A percentile compares a stretch with the other conserved stretches of the same genome.
phyloP scores from a whole-genome alignment of 2,797 vertebrate genomes.

The Microcaecilia unicolor region DNA sequence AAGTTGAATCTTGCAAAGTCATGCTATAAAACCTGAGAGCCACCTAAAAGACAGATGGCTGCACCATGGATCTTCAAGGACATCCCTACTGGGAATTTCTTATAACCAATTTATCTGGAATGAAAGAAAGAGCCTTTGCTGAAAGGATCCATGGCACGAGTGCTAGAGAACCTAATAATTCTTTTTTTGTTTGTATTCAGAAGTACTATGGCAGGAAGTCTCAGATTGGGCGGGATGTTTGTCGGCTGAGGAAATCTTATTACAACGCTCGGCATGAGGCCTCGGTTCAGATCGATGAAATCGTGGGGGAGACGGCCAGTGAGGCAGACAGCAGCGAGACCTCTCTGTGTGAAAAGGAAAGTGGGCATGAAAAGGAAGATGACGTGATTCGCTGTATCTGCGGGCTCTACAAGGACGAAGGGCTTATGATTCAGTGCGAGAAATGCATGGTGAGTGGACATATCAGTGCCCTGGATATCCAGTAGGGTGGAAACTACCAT shows the following conservation, averaged over 20 bases:
- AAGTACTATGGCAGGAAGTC: slow-evolving; percentile 95
- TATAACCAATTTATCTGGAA: neutral
- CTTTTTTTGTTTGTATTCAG: slow-evolving; percentile 39
- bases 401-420: slow-evolving; percentile 94
- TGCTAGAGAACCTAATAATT: neutral
- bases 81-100: neutral
- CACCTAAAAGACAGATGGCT: too few relatives aligned
- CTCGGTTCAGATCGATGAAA: slow-evolving; percentile 90
- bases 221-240: slow-evolving; percentile 81
- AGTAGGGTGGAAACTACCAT: slow-evolving; percentile 75
- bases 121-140: neutral
- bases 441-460: slow-evolving; percentile 90
- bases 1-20: too few relatives aligned
- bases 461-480: too few relatives aligned
- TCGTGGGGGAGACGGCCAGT: slow-evolving; percentile 89
- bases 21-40: too few relatives aligned
- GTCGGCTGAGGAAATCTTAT: slow-evolving; percentile 87
- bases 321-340: slow-evolving; percentile 93
- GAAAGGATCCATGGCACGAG: too few relatives aligned
- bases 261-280: slow-evolving; percentile 90
- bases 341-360: slow-evolving; percentile 79
- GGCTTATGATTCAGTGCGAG: slow-evolving; percentile 96
- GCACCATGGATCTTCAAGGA: too few relatives aligned
- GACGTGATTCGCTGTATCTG: slow-evolving; percentile 96
- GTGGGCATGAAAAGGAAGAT: slow-evolving; percentile 83